Conservation (phyloP, 92 coral and sea anemone genomes). For the Zoanthus gigantus region DNA sequence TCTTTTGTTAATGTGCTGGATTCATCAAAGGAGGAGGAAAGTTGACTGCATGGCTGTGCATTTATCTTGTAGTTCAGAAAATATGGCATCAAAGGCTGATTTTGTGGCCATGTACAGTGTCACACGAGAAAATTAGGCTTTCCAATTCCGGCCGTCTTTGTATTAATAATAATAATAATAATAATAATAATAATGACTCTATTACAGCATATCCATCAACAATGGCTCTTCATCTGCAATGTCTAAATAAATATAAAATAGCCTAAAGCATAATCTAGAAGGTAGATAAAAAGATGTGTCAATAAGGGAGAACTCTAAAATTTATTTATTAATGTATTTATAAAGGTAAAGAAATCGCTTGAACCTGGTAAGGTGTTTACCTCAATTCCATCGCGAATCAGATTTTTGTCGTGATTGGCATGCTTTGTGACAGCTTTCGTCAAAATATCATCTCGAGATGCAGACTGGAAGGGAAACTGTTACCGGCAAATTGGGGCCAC, state of each 20-base stretch:
- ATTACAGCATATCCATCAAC: too few relatives aligned
- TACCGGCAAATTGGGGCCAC: constrained; percentile 30
- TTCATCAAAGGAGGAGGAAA: background rate
- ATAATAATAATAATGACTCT: too few relatives aligned
- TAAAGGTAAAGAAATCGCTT: constrained; percentile 29
- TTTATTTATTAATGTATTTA: too few relatives aligned
- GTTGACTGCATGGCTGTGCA: too few relatives aligned
- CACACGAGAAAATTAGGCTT: background rate
- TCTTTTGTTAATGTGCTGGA: background rate
- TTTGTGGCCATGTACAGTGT: background rate
- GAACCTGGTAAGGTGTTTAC: constrained; percentile 28
- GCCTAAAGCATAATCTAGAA: too few relatives aligned
- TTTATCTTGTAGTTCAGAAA: background rate
- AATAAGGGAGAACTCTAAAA: too few relatives aligned
- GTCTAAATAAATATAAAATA: too few relatives aligned
- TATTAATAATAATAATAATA: background rate
- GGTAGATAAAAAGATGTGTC: too few relatives aligned
- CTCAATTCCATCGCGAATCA: background rate
- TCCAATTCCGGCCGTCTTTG: constrained; percentile 40
- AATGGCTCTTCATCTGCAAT: too few relatives aligned
- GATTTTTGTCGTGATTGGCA: background rate
- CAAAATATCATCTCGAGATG: background rate
- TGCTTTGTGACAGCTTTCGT: constrained; percentile 16
- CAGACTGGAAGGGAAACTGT: background rate
- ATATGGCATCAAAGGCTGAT: background rate